phyloP scores from a whole-genome alignment of 92 coral and sea anemone species.

The Desmophyllum pertusum region DNA sequence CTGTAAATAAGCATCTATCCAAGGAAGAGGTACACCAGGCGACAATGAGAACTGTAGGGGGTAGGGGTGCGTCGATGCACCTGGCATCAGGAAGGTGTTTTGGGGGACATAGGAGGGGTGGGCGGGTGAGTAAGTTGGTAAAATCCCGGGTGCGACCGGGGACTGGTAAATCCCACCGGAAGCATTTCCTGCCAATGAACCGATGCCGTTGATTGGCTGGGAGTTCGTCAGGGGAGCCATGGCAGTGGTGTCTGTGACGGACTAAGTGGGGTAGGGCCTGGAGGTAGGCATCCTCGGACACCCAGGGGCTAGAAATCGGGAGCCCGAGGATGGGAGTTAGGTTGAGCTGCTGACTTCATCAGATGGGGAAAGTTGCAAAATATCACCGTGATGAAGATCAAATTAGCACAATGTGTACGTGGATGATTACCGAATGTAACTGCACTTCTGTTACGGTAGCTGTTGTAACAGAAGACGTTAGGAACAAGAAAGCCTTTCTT shows the following conservation, averaged over 20 bases:
- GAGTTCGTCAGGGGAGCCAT: neutral
- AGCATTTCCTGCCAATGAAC: neutral
- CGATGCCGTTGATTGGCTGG: neutral
- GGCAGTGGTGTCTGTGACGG: neutral
- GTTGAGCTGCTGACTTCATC: neutral
- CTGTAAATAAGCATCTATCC: neutral
- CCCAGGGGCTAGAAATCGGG: no score
- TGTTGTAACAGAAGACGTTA: neutral
- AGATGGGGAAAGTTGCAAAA: neutral
- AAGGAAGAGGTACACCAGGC: slow-evolving; percentile 18
- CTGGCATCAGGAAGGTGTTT: neutral
- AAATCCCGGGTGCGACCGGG: neutral
- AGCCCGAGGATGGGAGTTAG: no score
- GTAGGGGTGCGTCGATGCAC: slow-evolving; percentile 2
- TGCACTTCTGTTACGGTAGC: neutral
- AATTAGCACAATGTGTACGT: no score
- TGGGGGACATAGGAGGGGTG: neutral
- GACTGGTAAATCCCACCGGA: neutral
- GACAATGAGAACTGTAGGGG: slow-evolving; percentile 25
- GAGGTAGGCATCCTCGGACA: no score
- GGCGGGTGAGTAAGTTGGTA: neutral
- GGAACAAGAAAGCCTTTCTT: no score
- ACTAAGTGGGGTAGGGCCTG: neutral
- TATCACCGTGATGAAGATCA: slow-evolving; percentile 20
- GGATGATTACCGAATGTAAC: neutral